These are phyloP conservation scores for Eurytemora carolleeae DNA, from an alignment of 1,140 invertebrate species.

Conservation along the genomic window DNA sequence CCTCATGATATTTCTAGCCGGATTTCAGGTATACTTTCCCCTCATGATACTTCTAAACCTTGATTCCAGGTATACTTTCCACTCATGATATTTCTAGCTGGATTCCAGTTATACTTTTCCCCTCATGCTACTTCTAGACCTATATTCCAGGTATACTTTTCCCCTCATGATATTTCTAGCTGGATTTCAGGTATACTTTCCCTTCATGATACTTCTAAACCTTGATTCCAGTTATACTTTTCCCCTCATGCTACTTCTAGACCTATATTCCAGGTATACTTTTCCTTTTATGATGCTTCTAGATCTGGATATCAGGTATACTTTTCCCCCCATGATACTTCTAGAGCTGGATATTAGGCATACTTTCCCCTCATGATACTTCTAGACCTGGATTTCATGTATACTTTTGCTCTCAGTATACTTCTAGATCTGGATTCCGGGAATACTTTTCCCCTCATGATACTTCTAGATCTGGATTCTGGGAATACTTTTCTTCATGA, in stretches of 20 bases:
- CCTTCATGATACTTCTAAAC: too few relatives aligned
- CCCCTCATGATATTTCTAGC: neutral
- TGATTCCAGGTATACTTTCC: too few relatives aligned
- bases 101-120: neutral
- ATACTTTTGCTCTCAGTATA: neutral
- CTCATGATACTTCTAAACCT: neutral
- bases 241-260: neutral
- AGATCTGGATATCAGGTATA: slow-evolving; percentile 45
- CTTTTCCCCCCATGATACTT: slow-evolving; percentile 61
- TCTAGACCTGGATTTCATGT: neutral
- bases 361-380: slow-evolving; percentile 24
- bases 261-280: neutral
- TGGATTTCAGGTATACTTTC: neutral
- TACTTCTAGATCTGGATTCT: neutral
- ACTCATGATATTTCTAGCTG: neutral
- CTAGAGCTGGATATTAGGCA: slow-evolving; percentile 55
- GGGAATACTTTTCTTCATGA: slow-evolving; percentile 2
- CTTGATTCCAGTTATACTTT: neutral
- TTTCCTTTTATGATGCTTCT: too few relatives aligned
- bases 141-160: too few relatives aligned
- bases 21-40: neutral
- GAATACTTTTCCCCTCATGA: neutral
- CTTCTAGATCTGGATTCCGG: neutral
- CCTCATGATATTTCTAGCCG: neutral
- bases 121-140: neutral